Conservation (phyloP, 2,113 vertebrate genomes). For the Sinocyclocheilus maitianheensis region DNA sequence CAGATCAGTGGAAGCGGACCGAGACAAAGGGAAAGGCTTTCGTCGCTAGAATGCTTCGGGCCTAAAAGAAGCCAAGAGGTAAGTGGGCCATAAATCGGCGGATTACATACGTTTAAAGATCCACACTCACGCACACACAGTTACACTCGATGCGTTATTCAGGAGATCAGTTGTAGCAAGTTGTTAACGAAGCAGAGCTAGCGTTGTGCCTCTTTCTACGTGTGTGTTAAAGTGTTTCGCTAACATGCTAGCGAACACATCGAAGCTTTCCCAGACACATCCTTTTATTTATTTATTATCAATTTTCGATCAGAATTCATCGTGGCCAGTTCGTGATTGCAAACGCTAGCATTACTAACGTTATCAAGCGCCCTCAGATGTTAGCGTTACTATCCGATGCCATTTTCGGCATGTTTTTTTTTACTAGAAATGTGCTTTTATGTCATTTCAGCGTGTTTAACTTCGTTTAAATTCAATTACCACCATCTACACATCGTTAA, state of each 20-base stretch:
- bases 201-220: too few species aligned
- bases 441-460: not conserved
- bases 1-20: slow-evolving; percentile 66
- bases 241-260: not conserved
- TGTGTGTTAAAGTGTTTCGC: not conserved
- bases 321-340: too few species aligned
- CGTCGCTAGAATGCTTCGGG: slow-evolving; percentile 82
- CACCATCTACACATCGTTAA: not conserved
- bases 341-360: not conserved
- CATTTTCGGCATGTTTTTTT: not conserved
- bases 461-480: not conserved
- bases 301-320: not conserved
- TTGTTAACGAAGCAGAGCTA: not conserved
- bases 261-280: not conserved
- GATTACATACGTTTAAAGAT: not conserved
- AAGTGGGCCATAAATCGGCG: slow-evolving; percentile 58
- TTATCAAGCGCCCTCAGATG: not conserved
- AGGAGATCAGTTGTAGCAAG: not conserved
- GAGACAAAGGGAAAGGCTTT: slow-evolving; percentile 83
- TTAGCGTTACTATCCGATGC: not conserved
- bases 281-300: not conserved
- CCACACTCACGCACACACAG: too few species aligned
- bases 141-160: not conserved
- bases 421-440: not conserved
- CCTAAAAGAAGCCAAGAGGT: slow-evolving; percentile 83